Conservation (phyloP, 2,113 vertebrate species). For the Oreochromis spilurus region DNA sequence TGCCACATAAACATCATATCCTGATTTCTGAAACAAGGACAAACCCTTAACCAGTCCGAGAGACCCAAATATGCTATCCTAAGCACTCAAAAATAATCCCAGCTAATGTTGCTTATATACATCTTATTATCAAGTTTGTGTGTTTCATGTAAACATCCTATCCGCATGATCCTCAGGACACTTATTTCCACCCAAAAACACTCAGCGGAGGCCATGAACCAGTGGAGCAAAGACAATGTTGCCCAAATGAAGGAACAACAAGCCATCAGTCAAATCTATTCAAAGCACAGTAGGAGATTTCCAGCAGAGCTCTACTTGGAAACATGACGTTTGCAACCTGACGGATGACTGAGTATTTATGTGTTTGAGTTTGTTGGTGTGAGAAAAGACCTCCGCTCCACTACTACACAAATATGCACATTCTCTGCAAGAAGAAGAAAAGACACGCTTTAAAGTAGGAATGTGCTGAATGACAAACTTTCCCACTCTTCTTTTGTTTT, state of each 20-base stretch:
- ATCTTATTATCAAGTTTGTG: not conserved
- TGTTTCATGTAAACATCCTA: not conserved
- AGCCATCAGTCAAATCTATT: conserved; percentile 42
- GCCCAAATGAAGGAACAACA: not conserved
- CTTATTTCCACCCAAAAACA: not conserved
- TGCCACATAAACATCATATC: not conserved
- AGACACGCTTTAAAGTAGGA: not conserved
- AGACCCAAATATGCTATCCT: not conserved
- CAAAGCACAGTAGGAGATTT: conserved; percentile 17
- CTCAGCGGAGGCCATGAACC: not conserved
- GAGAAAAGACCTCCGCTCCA: not conserved
- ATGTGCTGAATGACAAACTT: not conserved
- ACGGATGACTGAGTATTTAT: conserved; percentile 1
- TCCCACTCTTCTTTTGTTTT: not conserved
- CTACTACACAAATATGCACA: not conserved
- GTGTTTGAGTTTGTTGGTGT: not conserved
- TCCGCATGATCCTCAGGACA: not conserved
- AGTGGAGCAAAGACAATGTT: conserved; percentile 5
- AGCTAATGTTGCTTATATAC: not conserved
- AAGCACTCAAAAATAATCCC: not conserved
- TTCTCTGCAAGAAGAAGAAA: not conserved
- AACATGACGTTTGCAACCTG: conserved; percentile 6
- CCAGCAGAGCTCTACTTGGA: not conserved
- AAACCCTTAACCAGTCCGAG: not conserved
- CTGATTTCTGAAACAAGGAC: not conserved